Conservation (phyloP, 2,113 vertebrate species). For the Oreochromis spilurus region DNA sequence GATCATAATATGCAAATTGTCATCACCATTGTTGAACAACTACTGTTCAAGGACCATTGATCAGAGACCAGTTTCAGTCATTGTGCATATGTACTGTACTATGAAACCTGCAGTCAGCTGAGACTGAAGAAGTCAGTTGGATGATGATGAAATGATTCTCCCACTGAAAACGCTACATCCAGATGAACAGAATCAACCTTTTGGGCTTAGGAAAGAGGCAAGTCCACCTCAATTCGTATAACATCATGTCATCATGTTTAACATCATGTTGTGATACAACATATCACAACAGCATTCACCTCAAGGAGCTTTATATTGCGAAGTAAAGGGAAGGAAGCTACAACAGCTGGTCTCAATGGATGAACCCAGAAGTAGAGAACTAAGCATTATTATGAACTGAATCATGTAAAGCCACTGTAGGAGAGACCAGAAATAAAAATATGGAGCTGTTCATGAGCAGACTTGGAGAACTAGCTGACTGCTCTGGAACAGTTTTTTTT, state of each 20-base stretch:
- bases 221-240: background rate
- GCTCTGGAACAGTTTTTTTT: background rate
- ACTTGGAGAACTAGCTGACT: background rate
- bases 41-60: background rate
- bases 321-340: background rate
- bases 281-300: background rate
- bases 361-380: background rate
- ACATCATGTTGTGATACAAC: too few species aligned
- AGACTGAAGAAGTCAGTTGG: background rate
- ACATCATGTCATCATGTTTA: background rate
- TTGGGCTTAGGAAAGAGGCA: background rate
- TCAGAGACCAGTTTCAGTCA: background rate
- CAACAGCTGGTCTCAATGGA: background rate
- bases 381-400: background rate
- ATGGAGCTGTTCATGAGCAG: background rate
- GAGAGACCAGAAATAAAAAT: background rate
- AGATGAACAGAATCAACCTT: background rate
- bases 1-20: background rate
- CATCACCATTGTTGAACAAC: background rate
- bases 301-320: background rate
- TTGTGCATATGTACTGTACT: background rate
- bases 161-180: rapidly evolving
- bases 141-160: background rate
- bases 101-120: background rate
- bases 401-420: background rate